Percentiles rank a stretch among this genome's conserved stretches.
These are phyloP conservation scores for Montipora sp. DNA, from an alignment of 64 coral and sea anemone species.

Conservation along the genomic window DNA sequence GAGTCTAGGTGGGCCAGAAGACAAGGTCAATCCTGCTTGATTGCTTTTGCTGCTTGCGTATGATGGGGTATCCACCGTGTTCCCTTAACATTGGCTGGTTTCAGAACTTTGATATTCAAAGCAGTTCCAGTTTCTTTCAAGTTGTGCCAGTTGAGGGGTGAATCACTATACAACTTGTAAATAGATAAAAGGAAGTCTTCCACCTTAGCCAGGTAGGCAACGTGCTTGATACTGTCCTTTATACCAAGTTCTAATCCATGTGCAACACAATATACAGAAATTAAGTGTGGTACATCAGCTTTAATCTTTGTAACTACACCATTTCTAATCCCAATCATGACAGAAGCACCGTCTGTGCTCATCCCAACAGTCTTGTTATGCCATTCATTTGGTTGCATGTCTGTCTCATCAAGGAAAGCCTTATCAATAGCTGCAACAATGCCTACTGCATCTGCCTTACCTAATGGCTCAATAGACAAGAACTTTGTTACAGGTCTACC, in stretches of 20 bases:
- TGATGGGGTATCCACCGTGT: conserved; percentile 8
- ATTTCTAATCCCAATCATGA: background rate
- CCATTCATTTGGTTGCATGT: conserved; percentile 3
- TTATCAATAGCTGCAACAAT: background rate
- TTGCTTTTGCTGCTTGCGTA: background rate
- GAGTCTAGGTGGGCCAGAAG: conserved; percentile 30
- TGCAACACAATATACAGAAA: background rate
- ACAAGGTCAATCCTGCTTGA: conserved; percentile 27
- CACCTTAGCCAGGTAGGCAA: conserved; percentile 36
- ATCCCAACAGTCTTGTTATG: background rate
- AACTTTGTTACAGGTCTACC: background rate
- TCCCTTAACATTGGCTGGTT: conserved; percentile 32
- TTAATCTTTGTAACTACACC: background rate
- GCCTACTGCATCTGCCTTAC: conserved; percentile 2
- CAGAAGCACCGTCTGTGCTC: background rate
- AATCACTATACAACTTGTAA: conserved; percentile 30
- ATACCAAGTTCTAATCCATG: conserved; percentile 2
- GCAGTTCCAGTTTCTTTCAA: conserved; percentile 14
- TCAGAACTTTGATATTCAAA: conserved; percentile 33
- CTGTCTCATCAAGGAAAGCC: conserved; percentile 3
- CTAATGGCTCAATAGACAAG: background rate
- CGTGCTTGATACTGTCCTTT: conserved; percentile 11
- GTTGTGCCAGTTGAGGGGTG: conserved; percentile 27
- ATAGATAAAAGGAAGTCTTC: conserved; percentile 35
- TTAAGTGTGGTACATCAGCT: conserved; percentile 3